Evolutionary conservation across 2,797 vertebrate genomes (phyloP), one percentile per base, ranked within the genome.

Genomic region (Chelmon rostratus): DNA sequence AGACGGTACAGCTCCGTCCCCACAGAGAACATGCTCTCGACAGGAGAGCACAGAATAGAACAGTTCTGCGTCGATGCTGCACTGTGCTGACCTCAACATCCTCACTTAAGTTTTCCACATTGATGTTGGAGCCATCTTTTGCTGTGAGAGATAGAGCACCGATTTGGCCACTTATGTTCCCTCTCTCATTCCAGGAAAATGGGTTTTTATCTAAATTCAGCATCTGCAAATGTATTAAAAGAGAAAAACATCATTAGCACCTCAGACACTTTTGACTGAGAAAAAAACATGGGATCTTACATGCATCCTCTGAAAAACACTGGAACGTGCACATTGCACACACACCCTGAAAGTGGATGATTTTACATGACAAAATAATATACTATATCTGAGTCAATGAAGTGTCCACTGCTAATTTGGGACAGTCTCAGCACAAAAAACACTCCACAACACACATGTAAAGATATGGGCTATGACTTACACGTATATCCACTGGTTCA

Each of bases 401-500:
- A n/a, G n/a, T n/a, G n/a, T n/a, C n/a, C n/a, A n/a, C n/a, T n/a
- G n/a, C n/a, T n/a, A n/a, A n/a, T n/a, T n/a, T n/a, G n/a, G n/a
- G n/a, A n/a, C n/a, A n/a, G n/a, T n/a, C n/a, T n/a, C n/a, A n/a
- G n/a, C n/a, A n/a, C n/a, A n/a, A n/a, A n/a, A n/a, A n/a, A 31
- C 28, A 31, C 28, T 31, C 3, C 25, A 54, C 31, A 47, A 59
- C 2, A 67, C 25, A 56, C n/a, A 53, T 44, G 65, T 12, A 49
- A 9, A 68, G 33, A 31, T 16, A 1, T 13, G 18, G 46, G 49
- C 5, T 40, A 1, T 47, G 12, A 84, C 85, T 83, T 95, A 96
- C 97, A 91, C 95, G 90, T 68, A 98, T 78, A 82, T 97, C 96
- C 88, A 98, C 93, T 12, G 94, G 89, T 65, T 95, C 92, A 2